Conservation (phyloP, 2,113 vertebrate species). For the Numida meleagris region DNA sequence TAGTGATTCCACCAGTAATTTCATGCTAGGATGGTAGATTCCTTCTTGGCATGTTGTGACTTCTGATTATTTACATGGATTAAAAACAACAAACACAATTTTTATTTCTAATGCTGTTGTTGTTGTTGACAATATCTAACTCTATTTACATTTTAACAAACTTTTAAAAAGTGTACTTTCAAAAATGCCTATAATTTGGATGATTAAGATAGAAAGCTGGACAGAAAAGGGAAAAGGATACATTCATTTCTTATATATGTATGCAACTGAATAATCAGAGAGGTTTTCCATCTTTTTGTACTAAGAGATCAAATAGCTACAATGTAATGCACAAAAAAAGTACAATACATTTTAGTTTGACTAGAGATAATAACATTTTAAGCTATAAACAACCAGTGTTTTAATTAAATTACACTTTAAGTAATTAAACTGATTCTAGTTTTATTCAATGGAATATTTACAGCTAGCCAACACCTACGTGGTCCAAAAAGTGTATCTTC, state of each 20-base stretch:
- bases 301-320: neutral
- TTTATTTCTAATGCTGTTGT: neutral
- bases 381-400: neutral
- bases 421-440: neutral
- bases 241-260: neutral
- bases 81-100: neutral
- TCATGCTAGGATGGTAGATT: neutral
- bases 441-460: neutral
- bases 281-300: neutral
- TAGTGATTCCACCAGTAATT: neutral
- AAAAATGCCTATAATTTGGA: neutral
- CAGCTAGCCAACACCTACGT: neutral
- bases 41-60: neutral
- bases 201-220: neutral
- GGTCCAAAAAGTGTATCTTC: neutral
- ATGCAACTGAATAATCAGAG: neutral
- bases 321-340: neutral
- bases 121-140: neutral
- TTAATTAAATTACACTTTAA: neutral
- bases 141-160: neutral
- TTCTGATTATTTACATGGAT: neutral
- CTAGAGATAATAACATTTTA: neutral
- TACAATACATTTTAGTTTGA: neutral
- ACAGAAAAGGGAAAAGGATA: neutral
- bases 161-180: neutral